Conservation (phyloP, 2,113 vertebrate species). For the Microtus richardsoni region DNA sequence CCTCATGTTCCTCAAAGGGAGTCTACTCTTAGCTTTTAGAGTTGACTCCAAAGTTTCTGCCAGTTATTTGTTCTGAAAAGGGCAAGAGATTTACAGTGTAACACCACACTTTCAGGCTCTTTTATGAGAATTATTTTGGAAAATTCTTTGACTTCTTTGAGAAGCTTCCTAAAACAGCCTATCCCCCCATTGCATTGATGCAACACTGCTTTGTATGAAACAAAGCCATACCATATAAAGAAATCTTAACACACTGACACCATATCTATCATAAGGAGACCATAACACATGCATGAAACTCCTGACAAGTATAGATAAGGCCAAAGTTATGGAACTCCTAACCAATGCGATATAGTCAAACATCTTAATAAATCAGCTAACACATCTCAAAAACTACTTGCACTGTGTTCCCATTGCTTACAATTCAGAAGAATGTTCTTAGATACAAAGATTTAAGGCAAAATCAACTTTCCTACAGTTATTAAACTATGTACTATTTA, state of each 20-base stretch:
- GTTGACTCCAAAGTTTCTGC: not conserved
- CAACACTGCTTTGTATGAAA: not conserved
- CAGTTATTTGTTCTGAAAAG: not conserved
- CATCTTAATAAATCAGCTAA: not conserved
- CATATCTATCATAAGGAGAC: not conserved
- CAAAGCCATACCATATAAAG: not conserved
- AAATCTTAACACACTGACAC: not conserved
- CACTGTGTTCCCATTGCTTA: conserved; percentile 5
- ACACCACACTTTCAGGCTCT: not conserved
- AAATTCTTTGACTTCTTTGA: not conserved
- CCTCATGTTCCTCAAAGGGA: not conserved
- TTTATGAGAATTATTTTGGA: not conserved
- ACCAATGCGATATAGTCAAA: not conserved
- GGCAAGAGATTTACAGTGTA: not conserved
- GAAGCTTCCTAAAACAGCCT: not conserved
- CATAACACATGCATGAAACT: not conserved
- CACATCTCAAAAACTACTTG: not conserved
- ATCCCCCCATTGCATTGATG: not conserved
- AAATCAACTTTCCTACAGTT: not conserved
- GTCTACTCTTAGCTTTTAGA: not conserved
- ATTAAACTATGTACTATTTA: not conserved
- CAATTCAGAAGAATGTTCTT: not conserved
- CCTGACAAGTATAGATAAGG: not conserved
- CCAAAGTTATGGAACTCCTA: not conserved
- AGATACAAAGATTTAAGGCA: not conserved